Conservation (phyloP, 2,888 invertebrate genomes). For the Synergus gifuensis region DNA sequence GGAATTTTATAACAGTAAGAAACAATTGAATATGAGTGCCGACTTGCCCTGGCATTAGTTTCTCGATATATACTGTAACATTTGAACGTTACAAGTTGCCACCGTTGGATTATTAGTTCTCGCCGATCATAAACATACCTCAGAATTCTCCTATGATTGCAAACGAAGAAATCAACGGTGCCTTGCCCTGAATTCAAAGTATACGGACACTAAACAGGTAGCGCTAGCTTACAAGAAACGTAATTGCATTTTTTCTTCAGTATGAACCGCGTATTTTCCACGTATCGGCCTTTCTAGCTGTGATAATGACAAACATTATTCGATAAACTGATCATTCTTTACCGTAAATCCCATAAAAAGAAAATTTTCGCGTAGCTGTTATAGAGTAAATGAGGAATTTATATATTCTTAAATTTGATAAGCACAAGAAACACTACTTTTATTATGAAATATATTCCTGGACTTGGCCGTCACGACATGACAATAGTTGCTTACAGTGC, state of each 20-base stretch:
- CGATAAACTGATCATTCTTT: conserved; percentile 6
- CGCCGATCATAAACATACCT: conserved; percentile 22
- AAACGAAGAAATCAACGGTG: conserved; percentile 33
- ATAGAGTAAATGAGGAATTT: no score
- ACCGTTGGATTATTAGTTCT: conserved; percentile 23
- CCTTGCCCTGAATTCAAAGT: conserved; percentile 32
- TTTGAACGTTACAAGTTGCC: conserved; percentile 23
- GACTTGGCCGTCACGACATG: no score
- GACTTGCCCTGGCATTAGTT: no score
- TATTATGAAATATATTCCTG: no score
- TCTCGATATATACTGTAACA: not conserved
- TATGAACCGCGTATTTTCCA: conserved; percentile 15
- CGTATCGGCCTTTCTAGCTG: conserved; percentile 14
- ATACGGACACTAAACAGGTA: conserved; percentile 18
- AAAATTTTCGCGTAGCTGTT: no score
- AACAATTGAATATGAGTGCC: not conserved
- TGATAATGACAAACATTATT: conserved; percentile 26
- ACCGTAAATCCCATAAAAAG: no score
- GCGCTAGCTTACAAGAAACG: conserved; percentile 26
- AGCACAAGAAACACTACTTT: no score
- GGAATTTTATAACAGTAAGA: not conserved
- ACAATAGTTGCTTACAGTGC: not conserved
- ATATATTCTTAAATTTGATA: no score
- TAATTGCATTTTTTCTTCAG: conserved; percentile 33
- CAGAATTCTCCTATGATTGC: conserved; percentile 24